These are phyloP conservation scores for Serinus canaria DNA, from an alignment of 2,113 vertebrate species.

Conservation along the genomic window DNA sequence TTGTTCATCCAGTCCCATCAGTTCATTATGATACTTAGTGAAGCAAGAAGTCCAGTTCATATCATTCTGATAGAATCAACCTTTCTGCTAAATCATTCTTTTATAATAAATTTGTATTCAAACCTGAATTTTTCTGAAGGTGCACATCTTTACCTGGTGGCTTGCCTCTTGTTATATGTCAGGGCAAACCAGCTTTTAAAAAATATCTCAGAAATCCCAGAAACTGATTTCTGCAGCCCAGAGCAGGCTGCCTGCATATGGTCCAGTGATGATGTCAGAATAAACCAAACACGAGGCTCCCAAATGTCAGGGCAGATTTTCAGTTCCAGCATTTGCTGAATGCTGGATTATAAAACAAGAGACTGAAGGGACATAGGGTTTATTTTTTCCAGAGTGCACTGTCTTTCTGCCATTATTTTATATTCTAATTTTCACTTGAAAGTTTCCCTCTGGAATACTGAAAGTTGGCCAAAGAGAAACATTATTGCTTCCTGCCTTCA, in stretches of 20 bases:
- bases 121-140: not conserved
- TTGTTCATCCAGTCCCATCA: not conserved
- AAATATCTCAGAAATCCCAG: not conserved
- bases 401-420: not conserved
- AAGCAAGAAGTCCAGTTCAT: not conserved
- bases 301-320: not conserved
- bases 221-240: not conserved
- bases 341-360: not conserved
- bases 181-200: not conserved
- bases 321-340: not conserved
- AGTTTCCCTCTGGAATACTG: not conserved
- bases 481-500: not conserved
- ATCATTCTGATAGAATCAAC: not conserved
- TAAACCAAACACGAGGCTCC: not conserved
- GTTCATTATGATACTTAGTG: not conserved
- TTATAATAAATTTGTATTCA: not conserved
- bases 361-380: not conserved
- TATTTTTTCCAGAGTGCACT: not conserved
- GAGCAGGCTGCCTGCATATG: not conserved
- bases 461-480: not conserved
- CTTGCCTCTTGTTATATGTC: not conserved
- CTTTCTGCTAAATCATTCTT: not conserved
- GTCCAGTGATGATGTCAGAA: not conserved
- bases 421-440: not conserved
- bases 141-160: not conserved